Conservation (phyloP, 2,888 invertebrate genomes). For the Penaeus monodon region DNA sequence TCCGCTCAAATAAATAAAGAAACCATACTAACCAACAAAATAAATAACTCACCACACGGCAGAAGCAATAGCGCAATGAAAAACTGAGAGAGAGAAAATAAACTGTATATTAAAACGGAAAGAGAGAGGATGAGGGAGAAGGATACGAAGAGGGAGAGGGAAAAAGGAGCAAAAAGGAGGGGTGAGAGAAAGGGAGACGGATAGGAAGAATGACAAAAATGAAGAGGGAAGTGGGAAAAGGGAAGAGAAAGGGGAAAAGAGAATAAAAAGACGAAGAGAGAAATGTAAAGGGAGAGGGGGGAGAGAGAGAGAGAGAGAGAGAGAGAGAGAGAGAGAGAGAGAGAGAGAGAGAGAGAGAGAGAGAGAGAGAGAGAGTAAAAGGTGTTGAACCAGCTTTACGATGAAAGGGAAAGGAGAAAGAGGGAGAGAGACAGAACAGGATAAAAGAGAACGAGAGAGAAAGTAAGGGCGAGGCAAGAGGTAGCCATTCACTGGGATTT, state of each 20-base stretch:
- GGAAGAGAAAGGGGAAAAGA: not conserved
- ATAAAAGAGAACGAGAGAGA: not conserved
- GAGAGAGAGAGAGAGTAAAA: not conserved
- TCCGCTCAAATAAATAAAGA: too few relatives aligned
- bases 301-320: not conserved
- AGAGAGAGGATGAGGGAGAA: too few relatives aligned
- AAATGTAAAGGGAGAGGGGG: not conserved
- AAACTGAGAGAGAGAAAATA: too few relatives aligned
- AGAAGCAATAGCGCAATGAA: not conserved
- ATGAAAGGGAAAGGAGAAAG: not conserved
- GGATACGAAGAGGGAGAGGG: not conserved
- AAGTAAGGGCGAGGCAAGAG: not conserved
- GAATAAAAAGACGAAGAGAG: not conserved
- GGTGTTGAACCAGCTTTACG: not conserved
- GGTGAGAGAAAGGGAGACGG: rapidly evolving
- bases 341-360: not conserved
- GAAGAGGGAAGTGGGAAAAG: too few relatives aligned
- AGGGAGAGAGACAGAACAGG: not conserved
- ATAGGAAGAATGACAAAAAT: too few relatives aligned
- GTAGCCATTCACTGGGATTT: not conserved
- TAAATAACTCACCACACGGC: not conserved
- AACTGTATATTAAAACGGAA: too few relatives aligned
- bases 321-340: not conserved
- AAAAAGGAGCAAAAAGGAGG: too few relatives aligned
- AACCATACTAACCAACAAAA: too few relatives aligned